These are phyloP conservation scores for Pterophyllum scalare DNA, from an alignment of 2,113 vertebrate genomes.

Conservation along the genomic window DNA sequence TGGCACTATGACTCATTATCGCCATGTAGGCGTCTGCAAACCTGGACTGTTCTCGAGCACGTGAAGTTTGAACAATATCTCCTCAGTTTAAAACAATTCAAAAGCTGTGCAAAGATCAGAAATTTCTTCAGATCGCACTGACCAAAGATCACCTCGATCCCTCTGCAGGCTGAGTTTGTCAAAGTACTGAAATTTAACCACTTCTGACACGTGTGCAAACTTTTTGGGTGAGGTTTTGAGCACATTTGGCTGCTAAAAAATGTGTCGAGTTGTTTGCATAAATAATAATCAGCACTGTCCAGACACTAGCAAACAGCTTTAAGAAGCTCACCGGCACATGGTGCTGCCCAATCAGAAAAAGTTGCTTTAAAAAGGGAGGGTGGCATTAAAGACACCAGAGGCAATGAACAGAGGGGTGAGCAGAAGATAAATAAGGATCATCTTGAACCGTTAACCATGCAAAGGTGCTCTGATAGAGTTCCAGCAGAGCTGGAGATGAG, in stretches of 20 bases:
- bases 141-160: not conserved
- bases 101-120: not conserved
- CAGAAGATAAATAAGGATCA: not conserved
- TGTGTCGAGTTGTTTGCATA: not conserved
- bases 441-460: not conserved
- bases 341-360: not conserved
- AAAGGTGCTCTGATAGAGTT: not conserved
- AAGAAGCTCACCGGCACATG: too few relatives aligned
- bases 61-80: not conserved
- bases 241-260: not conserved
- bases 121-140: not conserved
- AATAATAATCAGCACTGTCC: not conserved
- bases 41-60: not conserved
- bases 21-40: not conserved
- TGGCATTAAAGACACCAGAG: not conserved
- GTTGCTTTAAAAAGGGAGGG: not conserved
- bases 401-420: too few relatives aligned
- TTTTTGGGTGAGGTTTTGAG: not conserved
- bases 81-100: not conserved
- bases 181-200: not conserved
- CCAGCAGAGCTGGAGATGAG: not conserved
- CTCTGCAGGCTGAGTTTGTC: not conserved
- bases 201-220: not conserved
- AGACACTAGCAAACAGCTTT: not conserved
- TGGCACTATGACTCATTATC: not conserved